Evolutionary conservation across 2,797 vertebrate genomes (phyloP).

Genomic region (Enteromius paludinosus): DNA sequence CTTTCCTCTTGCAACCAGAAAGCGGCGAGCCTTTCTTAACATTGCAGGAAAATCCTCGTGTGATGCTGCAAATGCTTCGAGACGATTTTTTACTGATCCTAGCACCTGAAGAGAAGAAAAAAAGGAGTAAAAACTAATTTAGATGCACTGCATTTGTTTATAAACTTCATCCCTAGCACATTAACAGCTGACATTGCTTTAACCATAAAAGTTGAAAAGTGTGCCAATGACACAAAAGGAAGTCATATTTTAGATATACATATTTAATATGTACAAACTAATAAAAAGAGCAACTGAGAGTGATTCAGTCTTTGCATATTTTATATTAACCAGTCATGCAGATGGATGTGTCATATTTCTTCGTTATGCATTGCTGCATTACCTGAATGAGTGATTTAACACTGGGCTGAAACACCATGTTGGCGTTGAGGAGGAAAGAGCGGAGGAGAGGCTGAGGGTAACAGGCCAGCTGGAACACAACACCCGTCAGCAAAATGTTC

Average conservation of each 20-base stretch:
- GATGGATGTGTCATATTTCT: background rate
- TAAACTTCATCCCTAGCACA: background rate
- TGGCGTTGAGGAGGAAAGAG: constrained; percentile 98
- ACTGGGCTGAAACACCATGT: constrained; percentile 99
- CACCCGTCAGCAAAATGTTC: constrained; percentile 95
- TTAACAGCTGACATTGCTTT: background rate
- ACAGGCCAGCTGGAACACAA: constrained; percentile 92
- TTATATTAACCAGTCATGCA: background rate
- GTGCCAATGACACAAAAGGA: background rate
- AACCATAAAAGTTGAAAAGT: background rate
- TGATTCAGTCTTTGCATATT: background rate
- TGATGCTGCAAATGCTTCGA: constrained; percentile 89
- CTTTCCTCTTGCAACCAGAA: constrained; percentile 89
- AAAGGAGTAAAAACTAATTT: constrained; percentile 1
- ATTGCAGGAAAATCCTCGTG: constrained; percentile 92
- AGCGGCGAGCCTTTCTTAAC: constrained; percentile 92
- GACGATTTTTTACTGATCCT: constrained; percentile 95
- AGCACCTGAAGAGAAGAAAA: constrained; percentile 82
- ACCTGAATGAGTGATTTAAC: constrained; percentile 98
- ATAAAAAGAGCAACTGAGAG: background rate
- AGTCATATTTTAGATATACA: background rate
- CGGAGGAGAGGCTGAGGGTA: constrained; percentile 96
- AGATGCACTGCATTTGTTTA: background rate
- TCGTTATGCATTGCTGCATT: constrained; percentile 69
- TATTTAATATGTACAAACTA: background rate